These are phyloP conservation scores for Fragum whitleyi DNA, from an alignment of 2,888 invertebrate species.

Conservation along the genomic window DNA sequence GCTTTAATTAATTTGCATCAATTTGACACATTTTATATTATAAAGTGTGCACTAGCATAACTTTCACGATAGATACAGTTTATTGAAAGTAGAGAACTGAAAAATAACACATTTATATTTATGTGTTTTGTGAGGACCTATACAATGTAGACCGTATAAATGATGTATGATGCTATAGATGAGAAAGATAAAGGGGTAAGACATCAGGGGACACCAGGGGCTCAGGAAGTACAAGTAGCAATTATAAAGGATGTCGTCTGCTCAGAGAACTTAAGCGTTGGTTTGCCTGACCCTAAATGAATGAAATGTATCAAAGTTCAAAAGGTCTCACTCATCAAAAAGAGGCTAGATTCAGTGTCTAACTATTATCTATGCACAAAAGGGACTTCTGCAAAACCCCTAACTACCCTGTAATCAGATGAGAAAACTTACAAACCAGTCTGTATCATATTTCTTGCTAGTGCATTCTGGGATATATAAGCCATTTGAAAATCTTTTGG, in stretches of 20 bases:
- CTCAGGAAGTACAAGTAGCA: constrained; percentile 32
- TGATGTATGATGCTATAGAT: no score
- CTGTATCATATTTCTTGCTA: background rate
- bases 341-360: constrained; percentile 53
- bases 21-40: no score
- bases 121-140: no score
- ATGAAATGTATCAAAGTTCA: constrained; percentile 59
- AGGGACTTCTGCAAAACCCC: constrained; percentile 19
- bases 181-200: constrained; percentile 14
- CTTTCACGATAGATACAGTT: no score
- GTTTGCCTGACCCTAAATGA: constrained; percentile 43
- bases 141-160: no score
- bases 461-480: constrained; percentile 16
- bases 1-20: no score
- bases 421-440: constrained; percentile 18
- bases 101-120: no score
- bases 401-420: constrained; percentile 28
- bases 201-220: constrained; percentile 27
- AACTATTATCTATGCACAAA: constrained; percentile 60
- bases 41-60: no score
- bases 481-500: constrained; percentile 4
- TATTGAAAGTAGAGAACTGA: no score
- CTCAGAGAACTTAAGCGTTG: constrained; percentile 16
- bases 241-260: constrained; percentile 29
- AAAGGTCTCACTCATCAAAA: constrained; percentile 61